Evolutionary conservation across 2,797 vertebrate species (phyloP), one percentile per base, ranked within the genome.

Genomic region (Halcyon leucocephala): DNA sequence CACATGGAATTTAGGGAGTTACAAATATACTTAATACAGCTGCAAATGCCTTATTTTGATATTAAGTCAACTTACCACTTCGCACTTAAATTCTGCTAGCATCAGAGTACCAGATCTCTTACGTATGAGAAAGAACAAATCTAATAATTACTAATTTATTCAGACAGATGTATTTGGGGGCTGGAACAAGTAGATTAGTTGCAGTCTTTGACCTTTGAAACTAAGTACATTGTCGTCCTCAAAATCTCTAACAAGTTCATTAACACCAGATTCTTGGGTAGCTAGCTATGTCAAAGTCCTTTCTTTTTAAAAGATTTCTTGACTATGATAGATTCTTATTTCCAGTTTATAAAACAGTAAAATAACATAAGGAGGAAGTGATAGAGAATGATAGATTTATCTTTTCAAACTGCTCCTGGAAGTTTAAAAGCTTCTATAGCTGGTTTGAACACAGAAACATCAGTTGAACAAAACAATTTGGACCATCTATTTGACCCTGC

Each of bases 381-480:
- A 86, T 10, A 82, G 17, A 84, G 29, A 87, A 60, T 3, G 9
- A 91, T 0, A 84, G 42, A 89, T 49, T 70, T 73, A 55, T 55
- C 80, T 78, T 95, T 88, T 83, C 52, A 82, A 66, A 89, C 61
- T 58, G 57, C 48, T 95, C 64, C 66, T 93, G n/a, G 49, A 94
- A 93, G 35, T 31, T 54, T 14, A 49, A 44, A 81, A 74, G 49
- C 70, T 37, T 44, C 31, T 67, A 2, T 7, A 37, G 19, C 21
- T 55, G 33, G 17, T 54, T 65, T 52, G n/a, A 89, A 76, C 79
- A 82, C 61, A 87, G 86, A 85, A 54, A 83, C 9, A 64, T 51
- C 7, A 2, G 29, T 11, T 69, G 82, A 78, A 80, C 60, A 90
- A 81, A 84, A 83, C 26, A 78, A 87, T 89, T 82, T 85, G 91